phyloP scores from a whole-genome alignment of 1,140 invertebrate genomes.

The Hesperophylax magnus region DNA sequence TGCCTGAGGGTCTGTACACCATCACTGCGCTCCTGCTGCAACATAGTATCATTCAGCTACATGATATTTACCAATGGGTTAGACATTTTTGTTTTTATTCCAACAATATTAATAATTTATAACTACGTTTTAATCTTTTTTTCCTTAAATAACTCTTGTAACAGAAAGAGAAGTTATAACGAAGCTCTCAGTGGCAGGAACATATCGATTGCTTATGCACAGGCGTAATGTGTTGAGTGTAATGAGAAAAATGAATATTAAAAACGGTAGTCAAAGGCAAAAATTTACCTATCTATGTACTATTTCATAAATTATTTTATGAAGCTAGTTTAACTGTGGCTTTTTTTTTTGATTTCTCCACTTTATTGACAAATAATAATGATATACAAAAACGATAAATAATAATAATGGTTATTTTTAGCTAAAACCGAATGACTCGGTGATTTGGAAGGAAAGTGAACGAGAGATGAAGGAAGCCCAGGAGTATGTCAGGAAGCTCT shows the following conservation, averaged over 20 bases:
- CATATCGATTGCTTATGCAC: too few species aligned
- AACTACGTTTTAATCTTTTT: too few species aligned
- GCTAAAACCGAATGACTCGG: slow-evolving; percentile 87
- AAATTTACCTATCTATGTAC: too few species aligned
- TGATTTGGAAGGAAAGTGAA: slow-evolving; percentile 86
- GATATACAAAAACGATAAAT: neutral
- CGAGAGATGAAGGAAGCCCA: slow-evolving; percentile 87
- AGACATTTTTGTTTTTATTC: neutral
- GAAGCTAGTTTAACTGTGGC: too few species aligned
- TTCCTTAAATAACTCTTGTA: too few species aligned
- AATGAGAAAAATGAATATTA: too few species aligned
- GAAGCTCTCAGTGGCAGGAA: too few species aligned
- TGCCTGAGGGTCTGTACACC: slow-evolving; percentile 88
- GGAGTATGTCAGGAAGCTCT: slow-evolving; percentile 89
- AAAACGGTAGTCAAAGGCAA: too few species aligned
- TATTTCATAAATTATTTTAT: too few species aligned
- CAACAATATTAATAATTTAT: neutral
- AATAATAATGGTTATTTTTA: slow-evolving; percentile 62
- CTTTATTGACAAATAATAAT: neutral
- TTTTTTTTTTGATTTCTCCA: too few species aligned
- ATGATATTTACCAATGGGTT: slow-evolving; percentile 94
- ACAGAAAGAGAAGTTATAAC: too few species aligned
- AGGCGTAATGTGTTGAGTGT: too few species aligned
- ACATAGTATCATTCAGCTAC: slow-evolving; percentile 86
- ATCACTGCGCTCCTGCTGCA: slow-evolving; percentile 92